Conservation (phyloP, 2,888 invertebrate species). For the Sphaerophoria taeniata region DNA sequence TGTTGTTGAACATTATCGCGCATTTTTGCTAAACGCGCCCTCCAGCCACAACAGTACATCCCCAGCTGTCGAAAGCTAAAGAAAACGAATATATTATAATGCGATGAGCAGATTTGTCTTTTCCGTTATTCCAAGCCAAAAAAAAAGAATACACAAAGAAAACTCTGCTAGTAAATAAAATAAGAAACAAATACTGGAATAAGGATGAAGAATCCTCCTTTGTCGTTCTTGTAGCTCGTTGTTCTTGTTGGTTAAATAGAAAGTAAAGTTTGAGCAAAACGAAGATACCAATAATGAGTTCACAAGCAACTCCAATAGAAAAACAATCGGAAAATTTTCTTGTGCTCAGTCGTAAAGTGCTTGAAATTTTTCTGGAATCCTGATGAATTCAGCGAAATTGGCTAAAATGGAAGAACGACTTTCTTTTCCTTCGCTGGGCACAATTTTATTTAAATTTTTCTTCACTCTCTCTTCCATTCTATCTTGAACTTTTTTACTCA, state of each 20-base stretch:
- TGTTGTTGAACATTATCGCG: conserved; percentile 16
- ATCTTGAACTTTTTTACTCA: background rate
- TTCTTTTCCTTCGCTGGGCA: background rate
- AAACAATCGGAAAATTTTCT: conserved; percentile 51
- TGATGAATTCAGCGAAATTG: conserved; percentile 33
- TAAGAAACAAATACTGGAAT: background rate
- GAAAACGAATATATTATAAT: conserved; percentile 67
- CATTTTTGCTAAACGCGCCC: conserved; percentile 47
- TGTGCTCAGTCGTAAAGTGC: background rate
- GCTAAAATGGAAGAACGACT: conserved; percentile 38
- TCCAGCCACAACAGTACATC: conserved; percentile 45
- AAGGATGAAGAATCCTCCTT: background rate
- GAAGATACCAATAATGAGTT: conserved; percentile 17
- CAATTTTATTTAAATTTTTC: conserved; percentile 8
- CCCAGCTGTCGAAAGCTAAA: conserved; percentile 50
- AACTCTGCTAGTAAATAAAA: conserved; percentile 39
- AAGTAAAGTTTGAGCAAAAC: background rate
- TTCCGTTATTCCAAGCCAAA: conserved; percentile 52
- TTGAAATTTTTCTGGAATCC: conserved; percentile 7
- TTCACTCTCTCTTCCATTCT: background rate
- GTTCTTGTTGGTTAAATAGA: too few relatives aligned
- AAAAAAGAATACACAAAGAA: conserved; percentile 53
- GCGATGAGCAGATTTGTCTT: conserved; percentile 70
- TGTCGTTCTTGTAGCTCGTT: background rate
- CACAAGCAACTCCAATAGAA: conserved; percentile 8